These are phyloP conservation scores for Bursaphelenchus okinawaensis DNA, from an alignment of 2,888 invertebrate species.

Conservation along the genomic window DNA sequence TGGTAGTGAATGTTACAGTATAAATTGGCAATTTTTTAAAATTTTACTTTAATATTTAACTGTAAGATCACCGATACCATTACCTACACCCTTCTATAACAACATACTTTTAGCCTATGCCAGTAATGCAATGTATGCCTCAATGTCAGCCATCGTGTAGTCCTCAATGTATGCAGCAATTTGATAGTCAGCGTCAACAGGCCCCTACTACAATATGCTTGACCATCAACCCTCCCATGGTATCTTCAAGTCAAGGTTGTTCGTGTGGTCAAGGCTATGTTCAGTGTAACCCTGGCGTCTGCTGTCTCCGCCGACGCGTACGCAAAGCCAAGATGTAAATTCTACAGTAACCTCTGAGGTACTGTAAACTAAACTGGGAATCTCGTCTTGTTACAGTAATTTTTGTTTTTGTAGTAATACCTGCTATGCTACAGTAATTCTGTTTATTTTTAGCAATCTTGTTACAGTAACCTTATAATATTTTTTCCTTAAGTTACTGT, in stretches of 20 bases:
- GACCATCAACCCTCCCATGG: conserved; percentile 12
- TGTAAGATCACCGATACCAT: too few species aligned
- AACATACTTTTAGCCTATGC: conserved; percentile 38
- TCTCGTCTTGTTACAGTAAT: background rate
- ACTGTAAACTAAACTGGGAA: background rate
- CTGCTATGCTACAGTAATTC: too few species aligned
- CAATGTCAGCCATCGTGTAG: conserved; percentile 44
- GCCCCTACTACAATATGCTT: conserved; percentile 22
- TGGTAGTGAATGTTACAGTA: too few species aligned
- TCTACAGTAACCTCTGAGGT: background rate
- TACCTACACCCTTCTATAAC: too few species aligned
- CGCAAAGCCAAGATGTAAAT: conserved; percentile 35
- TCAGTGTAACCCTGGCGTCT: conserved; percentile 53
- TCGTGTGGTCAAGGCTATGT: conserved; percentile 48
- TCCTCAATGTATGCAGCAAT: conserved; percentile 19
- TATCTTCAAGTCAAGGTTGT: conserved; percentile 27
- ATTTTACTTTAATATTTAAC: too few species aligned
- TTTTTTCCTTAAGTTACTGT: too few species aligned
- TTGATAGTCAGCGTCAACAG: conserved; percentile 28
- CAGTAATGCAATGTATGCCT: conserved; percentile 42
- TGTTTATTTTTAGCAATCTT: too few species aligned
- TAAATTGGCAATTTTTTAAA: too few species aligned
- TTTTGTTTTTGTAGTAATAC: background rate
- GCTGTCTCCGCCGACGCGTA: conserved; percentile 49
- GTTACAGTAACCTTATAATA: too few species aligned